A percentile compares a stretch with the other conserved stretches of the same genome.
Conservation (phyloP, 2,888 invertebrate species). For the Phalera bucephala region DNA sequence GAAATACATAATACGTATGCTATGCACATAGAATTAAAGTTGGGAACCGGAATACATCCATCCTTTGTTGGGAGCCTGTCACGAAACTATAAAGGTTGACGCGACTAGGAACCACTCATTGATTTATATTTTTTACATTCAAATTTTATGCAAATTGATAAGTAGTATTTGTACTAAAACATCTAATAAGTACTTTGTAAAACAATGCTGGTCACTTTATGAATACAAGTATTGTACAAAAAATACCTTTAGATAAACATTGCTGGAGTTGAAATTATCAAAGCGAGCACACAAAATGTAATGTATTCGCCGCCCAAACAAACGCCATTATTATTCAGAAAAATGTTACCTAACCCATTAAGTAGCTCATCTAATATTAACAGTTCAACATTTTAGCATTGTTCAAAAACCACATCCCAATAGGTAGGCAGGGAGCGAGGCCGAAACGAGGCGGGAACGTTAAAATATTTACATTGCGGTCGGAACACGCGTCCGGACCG, state of each 20-base stretch:
- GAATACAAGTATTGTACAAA: too few species aligned
- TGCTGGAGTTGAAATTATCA: not conserved
- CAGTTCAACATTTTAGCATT: slow-evolving; percentile 20
- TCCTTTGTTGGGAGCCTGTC: slow-evolving; percentile 39
- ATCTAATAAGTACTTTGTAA: too few species aligned
- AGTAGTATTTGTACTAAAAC: not conserved
- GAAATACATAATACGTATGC: slow-evolving; percentile 51
- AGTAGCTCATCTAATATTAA: slow-evolving; percentile 22
- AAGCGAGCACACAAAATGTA: not conserved
- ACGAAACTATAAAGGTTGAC: slow-evolving; percentile 27
- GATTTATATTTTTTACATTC: slow-evolving; percentile 9
- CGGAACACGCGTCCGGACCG: slow-evolving; percentile 46
- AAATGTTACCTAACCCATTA: not conserved
- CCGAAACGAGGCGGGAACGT: slow-evolving; percentile 46
- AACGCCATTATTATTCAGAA: not conserved
- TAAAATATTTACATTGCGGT: slow-evolving; percentile 72
- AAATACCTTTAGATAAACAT: too few species aligned
- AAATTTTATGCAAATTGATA: slow-evolving; percentile 12
- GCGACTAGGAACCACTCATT: slow-evolving; percentile 26
- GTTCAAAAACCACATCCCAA: slow-evolving; percentile 42
- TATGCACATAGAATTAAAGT: slow-evolving; percentile 53
- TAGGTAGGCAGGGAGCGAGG: slow-evolving; percentile 32
- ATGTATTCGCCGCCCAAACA: not conserved
- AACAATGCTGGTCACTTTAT: too few species aligned
- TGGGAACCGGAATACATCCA: slow-evolving; percentile 52